These are phyloP conservation scores for Sylvilagus floridanus DNA, from an alignment of 2,797 vertebrate species.

Conservation along the genomic window DNA sequence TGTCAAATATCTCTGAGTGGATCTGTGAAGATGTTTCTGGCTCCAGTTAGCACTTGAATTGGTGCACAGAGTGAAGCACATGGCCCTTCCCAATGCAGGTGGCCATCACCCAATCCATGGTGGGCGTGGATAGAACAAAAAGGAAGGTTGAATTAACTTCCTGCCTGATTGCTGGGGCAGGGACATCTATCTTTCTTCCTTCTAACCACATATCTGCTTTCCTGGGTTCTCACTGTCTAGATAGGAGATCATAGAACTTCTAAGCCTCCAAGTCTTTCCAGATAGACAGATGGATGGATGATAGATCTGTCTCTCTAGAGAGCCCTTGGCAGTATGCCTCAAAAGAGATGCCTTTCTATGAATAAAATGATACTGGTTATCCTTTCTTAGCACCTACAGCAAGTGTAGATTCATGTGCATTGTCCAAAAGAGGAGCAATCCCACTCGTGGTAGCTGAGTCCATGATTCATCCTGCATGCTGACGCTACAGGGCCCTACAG, in stretches of 20 bases:
- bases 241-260: neutral
- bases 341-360: neutral
- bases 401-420: rapidly evolving
- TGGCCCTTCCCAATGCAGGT: too few relatives aligned
- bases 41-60: too few relatives aligned
- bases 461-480: neutral
- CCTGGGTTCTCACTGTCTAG: neutral
- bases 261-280: neutral
- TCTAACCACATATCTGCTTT: neutral
- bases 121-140: too few relatives aligned
- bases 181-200: too few relatives aligned
- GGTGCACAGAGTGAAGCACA: too few relatives aligned
- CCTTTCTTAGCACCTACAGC: neutral
- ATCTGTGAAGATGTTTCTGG: too few relatives aligned
- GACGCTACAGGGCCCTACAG: neutral
- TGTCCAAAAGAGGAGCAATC: too few relatives aligned
- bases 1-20: too few relatives aligned
- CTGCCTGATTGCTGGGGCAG: too few relatives aligned
- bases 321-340: neutral
- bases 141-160: too few relatives aligned
- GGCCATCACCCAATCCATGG: too few relatives aligned
- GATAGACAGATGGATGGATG: neutral
- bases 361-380: neutral
- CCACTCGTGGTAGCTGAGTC: neutral
- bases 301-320: neutral